phyloP scores from a whole-genome alignment of 2,797 vertebrate species.

The Parauchenoglanis ngamensis region DNA sequence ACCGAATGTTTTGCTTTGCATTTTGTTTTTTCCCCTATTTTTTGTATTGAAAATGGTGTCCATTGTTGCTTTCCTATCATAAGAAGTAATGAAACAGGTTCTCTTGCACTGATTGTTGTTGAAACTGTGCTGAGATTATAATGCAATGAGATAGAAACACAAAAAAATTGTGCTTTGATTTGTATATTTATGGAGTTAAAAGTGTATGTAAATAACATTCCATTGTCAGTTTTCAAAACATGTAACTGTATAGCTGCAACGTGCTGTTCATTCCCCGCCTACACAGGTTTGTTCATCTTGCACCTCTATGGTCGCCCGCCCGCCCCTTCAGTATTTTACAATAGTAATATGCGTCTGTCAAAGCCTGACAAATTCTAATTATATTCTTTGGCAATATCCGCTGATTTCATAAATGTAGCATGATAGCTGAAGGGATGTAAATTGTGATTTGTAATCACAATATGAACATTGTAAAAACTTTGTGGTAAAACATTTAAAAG shows the following conservation, averaged over 20 bases:
- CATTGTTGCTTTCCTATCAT: conserved; percentile 26
- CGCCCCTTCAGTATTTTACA: background rate
- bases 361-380: background rate
- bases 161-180: background rate
- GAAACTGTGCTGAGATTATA: background rate
- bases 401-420: conserved; percentile 10
- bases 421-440: background rate
- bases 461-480: conserved; percentile 13
- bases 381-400: background rate
- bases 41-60: conserved; percentile 39
- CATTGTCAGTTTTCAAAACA: background rate
- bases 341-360: background rate
- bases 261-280: background rate
- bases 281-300: background rate
- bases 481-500: background rate
- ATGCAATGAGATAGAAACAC: background rate
- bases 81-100: conserved; percentile 31
- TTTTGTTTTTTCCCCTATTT: conserved; percentile 14
- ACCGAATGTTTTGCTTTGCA: conserved; percentile 23
- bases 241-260: background rate
- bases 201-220: conserved; percentile 3
- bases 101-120: conserved; percentile 22
- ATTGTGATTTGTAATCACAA: background rate
- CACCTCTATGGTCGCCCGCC: background rate
- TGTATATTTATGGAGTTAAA: background rate